Percentiles rank a stretch among this genome's conserved stretches.
These are phyloP conservation scores for Onychomys leucogaster DNA, from an alignment of 2,797 vertebrate genomes.

Conservation along the genomic window DNA sequence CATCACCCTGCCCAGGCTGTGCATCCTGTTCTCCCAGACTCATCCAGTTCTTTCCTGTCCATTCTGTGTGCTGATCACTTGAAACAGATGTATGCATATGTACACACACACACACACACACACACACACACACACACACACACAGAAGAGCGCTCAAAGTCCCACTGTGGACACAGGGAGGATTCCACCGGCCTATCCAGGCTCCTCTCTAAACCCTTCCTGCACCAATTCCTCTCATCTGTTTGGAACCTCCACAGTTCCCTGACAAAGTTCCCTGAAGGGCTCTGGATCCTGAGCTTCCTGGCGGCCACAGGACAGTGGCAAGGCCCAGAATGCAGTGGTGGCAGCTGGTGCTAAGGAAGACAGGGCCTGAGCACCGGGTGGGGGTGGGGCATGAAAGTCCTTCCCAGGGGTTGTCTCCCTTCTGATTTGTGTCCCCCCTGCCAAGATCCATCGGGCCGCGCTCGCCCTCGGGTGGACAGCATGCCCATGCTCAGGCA, in stretches of 20 bases:
- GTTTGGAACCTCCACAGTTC: neutral
- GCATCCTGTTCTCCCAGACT: neutral
- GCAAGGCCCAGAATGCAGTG: neutral
- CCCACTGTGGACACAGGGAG: neutral
- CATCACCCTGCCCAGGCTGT: neutral
- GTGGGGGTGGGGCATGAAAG: neutral
- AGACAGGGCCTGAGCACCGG: neutral
- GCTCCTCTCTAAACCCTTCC: neutral
- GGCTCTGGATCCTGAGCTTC: neutral
- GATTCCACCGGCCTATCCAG: neutral
- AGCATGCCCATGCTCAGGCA: neutral
- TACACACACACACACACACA: neutral
- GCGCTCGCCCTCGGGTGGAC: neutral
- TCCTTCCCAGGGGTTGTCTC: neutral
- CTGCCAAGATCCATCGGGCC: neutral
- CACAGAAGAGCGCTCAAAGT: neutral
- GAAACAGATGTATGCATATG: fast-evolving
- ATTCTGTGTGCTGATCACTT: neutral
- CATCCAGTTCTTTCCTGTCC: neutral
- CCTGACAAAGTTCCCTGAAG: neutral
- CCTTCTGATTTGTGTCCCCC: neutral
- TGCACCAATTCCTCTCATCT: neutral
- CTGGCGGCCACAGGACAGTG: neutral
- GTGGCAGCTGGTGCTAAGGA: neutral
- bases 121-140: neutral